These are phyloP conservation scores for Pteria penguin DNA, from an alignment of 2,888 invertebrate genomes.

Conservation along the genomic window DNA sequence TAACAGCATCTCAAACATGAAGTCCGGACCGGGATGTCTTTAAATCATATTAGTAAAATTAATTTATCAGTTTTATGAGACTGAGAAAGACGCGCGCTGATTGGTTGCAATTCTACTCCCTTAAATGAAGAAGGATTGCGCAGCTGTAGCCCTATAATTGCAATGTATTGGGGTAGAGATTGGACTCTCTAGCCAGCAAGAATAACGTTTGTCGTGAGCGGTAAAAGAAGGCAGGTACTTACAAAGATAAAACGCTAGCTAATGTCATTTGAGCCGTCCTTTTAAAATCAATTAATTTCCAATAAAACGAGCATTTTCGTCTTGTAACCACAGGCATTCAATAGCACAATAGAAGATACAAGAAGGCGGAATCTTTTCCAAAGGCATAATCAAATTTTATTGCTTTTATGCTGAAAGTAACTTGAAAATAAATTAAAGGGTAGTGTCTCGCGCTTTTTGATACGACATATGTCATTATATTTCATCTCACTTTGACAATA, in stretches of 20 bases:
- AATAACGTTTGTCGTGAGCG: neutral
- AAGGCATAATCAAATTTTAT: neutral
- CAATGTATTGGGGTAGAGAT: conserved; percentile 2
- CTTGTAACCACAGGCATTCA: neutral
- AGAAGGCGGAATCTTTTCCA: neutral
- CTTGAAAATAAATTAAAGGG: neutral
- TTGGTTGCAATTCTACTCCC: conserved; percentile 43
- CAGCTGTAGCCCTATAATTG: conserved; percentile 7
- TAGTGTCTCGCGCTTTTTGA: neutral
- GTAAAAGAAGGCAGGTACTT: conserved; percentile 3
- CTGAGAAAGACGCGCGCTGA: conserved; percentile 44
- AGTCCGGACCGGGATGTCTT: conserved; percentile 1
- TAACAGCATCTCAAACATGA: conserved; percentile 1
- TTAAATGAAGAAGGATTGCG: conserved; percentile 10
- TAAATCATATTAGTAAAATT: conserved; percentile 68
- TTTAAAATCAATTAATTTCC: conserved; percentile 29
- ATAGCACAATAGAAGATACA: neutral
- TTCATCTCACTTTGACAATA: neutral
- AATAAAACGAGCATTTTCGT: conserved; percentile 10
- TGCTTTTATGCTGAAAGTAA: neutral
- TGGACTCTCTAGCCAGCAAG: neutral
- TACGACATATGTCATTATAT: neutral
- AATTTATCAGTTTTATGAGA: conserved; percentile 64
- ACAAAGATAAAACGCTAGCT: neutral
- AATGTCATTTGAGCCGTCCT: conserved; percentile 10